Evolutionary conservation across 2,113 vertebrate species (phyloP), one percentile per base, ranked within the genome.

Genomic region (rat (Rattus norvegicus)): DNA sequence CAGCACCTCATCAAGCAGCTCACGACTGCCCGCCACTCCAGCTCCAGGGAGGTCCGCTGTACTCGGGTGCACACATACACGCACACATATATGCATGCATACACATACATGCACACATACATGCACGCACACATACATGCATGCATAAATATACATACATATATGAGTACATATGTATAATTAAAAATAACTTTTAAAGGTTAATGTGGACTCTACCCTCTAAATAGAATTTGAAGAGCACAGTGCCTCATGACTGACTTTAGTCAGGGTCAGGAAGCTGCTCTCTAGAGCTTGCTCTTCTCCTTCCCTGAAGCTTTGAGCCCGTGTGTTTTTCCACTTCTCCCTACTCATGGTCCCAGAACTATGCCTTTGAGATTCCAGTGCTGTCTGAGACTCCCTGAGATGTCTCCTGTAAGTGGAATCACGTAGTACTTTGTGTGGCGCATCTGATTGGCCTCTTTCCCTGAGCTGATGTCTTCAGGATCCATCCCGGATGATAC

Each of bases 241-340:
- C 26, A 2, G 33, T 2, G 17, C 20, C 9, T 4, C 20, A 26
- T 14, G 22, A 2, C 19, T 70, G 39, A n/a, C 43, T 13, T 0
- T 4, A 56, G 33, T 39, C n/a, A 13, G 6, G 1, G 22, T 67
- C 30, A 8, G 28, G 39, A 19, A 43, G 52, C 54, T 14, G 70
- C 19, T 73, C 12, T 22, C 72, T 61, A 20, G 39, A 72, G 54
- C 16, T 36, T 72, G 17, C 52, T 80, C 16, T 13, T 36, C 65
- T n/a, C 72, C 20, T 65, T 54, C 49, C 30, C 28, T 22, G 81
- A 47, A 87, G 65, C 22, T 19, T 80, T 8, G 11, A 36, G 11
- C 4, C 36, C n/a, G 4, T 30, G 39, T 79, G 49, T 69, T 54
- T 67, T n/a, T 86, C 81, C 28, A 1, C 9, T 39, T 90, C 7